Evolutionary conservation across 2,797 vertebrate species (phyloP), one percentile per base, ranked within the genome.

Genomic region (Moxostoma hubbsi): DNA sequence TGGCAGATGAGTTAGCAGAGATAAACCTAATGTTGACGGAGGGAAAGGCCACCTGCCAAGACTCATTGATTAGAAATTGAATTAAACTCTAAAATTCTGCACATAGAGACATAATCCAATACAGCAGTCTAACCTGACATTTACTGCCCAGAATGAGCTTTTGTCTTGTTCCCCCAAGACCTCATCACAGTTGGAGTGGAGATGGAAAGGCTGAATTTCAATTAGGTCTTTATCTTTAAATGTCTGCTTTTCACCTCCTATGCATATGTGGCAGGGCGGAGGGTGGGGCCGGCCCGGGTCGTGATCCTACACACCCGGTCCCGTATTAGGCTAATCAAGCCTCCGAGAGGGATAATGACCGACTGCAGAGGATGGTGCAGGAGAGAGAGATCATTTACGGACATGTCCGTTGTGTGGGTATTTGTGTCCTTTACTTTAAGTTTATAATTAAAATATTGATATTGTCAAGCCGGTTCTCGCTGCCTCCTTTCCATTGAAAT

Each of bases 41-140:
- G 16, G 67, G 62, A 84, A 80, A 76, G 73, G 54, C 46, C 67
- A 69, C 70, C 54, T 82, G 66, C 69, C 77, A 74, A 66, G 75
- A 76, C 59, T 66, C 67, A 85, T 73, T 84, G 77, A 85, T 84
- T 67, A 57, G 66, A 49, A 82, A 87, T 84, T 63, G 24, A 84
- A 85, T 86, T 59, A 85, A 68, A 49, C 64, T 68, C 62, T 73
- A 61, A 67, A 79, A 76, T 45, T 83, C 68, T 46, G 73, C 68
- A 63, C 75, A 82, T 57, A 75, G 53, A 78, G n/a, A 78, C 73
- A 59, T 76, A 75, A 77, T 84, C 75, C 74, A 81, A 84, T 82
- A 61, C 73, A 79, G 64, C 58, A 58, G 49, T 24, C 64, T 64
- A 43, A 79, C 75, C 58, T 81, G 85, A 81, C 81, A 84, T 82